Conservation (phyloP, 2,797 vertebrate genomes). For the Chiloscyllium punctatum region DNA sequence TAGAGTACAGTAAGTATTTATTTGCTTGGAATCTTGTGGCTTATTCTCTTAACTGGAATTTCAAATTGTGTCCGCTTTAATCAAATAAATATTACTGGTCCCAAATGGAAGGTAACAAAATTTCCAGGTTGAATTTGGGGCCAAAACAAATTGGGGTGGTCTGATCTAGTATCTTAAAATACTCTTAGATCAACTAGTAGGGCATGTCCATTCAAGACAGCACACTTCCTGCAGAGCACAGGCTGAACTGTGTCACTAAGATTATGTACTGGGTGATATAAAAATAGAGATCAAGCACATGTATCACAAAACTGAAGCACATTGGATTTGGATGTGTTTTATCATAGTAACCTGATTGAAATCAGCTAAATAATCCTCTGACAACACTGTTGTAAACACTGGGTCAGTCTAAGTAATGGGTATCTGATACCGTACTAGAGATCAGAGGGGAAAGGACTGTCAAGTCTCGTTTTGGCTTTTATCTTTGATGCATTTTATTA, state of each 20-base stretch:
- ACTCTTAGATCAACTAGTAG: not conserved
- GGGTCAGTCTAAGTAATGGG: not conserved
- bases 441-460: not conserved
- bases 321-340: not conserved
- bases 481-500: not conserved
- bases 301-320: not conserved
- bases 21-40: too few relatives aligned
- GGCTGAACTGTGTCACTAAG: not conserved
- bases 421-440: not conserved
- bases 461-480: not conserved
- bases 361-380: not conserved
- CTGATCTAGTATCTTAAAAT: not conserved
- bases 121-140: too few relatives aligned
- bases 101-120: too few relatives aligned
- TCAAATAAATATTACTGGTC: too few relatives aligned
- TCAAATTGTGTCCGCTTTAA: too few relatives aligned
- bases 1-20: too few relatives aligned
- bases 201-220: not conserved
- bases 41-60: too few relatives aligned
- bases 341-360: not conserved
- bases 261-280: not conserved
- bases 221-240: not conserved
- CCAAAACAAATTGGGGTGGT: too few relatives aligned
- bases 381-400: not conserved
- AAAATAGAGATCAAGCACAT: not conserved